A percentile compares a stretch with the other conserved stretches of the same genome.
These are phyloP conservation scores for Rhorus exstirpatorius DNA, from an alignment of 2,888 invertebrate genomes.

Conservation along the genomic window DNA sequence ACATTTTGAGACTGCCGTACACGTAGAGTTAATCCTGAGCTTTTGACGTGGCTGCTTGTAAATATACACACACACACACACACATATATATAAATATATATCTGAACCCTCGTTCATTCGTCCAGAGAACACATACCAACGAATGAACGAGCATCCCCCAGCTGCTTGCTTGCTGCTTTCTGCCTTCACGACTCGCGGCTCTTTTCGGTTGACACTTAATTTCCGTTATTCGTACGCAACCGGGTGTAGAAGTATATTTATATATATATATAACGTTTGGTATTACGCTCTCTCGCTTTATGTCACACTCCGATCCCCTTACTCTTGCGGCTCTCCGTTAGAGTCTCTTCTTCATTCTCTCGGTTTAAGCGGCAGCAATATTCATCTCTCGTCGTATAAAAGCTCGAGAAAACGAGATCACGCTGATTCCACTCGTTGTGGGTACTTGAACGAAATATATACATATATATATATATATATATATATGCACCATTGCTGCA, in stretches of 20 bases:
- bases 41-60: conserved; percentile 71
- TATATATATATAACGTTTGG: conserved; percentile 63
- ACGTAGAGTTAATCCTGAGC: conserved; percentile 83
- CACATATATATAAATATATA: conserved; percentile 74
- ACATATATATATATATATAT: no score
- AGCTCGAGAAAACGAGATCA: conserved; percentile 60
- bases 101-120: conserved; percentile 61
- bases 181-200: conserved; percentile 73
- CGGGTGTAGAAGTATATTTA: conserved; percentile 46
- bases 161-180: conserved; percentile 42
- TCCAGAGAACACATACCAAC: conserved; percentile 52
- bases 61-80: conserved; percentile 1
- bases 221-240: conserved; percentile 86
- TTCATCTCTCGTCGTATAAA: conserved; percentile 67
- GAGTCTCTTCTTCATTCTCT: conserved; percentile 78
- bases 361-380: conserved; percentile 76
- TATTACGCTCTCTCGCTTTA: conserved; percentile 79
- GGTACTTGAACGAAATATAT: conserved; percentile 36
- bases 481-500: neutral
- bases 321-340: conserved; percentile 59
- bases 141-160: conserved; percentile 53
- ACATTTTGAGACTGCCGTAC: conserved; percentile 81
- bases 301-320: conserved; percentile 77
- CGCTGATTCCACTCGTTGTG: conserved; percentile 53
- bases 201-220: conserved; percentile 85